Evolutionary conservation across 2,113 vertebrate species (phyloP), one percentile per base, ranked within the genome.

Genomic region (Triplophysa siluroides): DNA sequence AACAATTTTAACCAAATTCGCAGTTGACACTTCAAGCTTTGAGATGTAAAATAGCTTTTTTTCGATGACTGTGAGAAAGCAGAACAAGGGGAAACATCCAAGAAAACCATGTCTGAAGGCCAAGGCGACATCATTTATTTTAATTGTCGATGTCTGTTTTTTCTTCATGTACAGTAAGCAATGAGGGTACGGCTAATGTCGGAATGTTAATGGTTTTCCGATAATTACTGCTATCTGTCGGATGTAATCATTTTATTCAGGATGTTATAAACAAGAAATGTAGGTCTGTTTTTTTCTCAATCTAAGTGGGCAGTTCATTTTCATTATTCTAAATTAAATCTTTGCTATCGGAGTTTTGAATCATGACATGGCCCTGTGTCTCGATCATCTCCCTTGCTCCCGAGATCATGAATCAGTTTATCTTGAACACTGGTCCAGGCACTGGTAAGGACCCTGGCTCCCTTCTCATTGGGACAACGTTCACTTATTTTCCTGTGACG

Each of bases 191-290:
- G 89, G 87, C 91, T 91, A 88, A 86, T 84, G 89, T 88, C 60
- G 78, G 90, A 91, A 91, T 90, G 88, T 90, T 91, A 91, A 91
- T 89, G 86, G 83, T 87, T 89, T 92, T 90, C 87, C 81, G 80
- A 91, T 91, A 91, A 91, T 91, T 92, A 90, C 81, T 73, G 71
- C 85, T 90, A 90, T 91, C 89, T 91, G 87, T 85, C 83, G 26
- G 47, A 85, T 85, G 86, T 84, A 89, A 91, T 91, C 81, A 78
- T 89, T 91, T 89, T 86, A 87, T 86, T 86, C 41, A 70, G 82
- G 79, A 74, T 66, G 82, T 74, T 86, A 78, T 88, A 90, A 91
- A 90, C 87, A 90, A 80, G 75, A 84, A 86, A 82, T 85, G 87
- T 81, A 50, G 86, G 84, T 89, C 89, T 91, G 90, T 88, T 92